phyloP scores from a whole-genome alignment of 1,140 invertebrate species.

The Rhopalosiphum maidis region DNA sequence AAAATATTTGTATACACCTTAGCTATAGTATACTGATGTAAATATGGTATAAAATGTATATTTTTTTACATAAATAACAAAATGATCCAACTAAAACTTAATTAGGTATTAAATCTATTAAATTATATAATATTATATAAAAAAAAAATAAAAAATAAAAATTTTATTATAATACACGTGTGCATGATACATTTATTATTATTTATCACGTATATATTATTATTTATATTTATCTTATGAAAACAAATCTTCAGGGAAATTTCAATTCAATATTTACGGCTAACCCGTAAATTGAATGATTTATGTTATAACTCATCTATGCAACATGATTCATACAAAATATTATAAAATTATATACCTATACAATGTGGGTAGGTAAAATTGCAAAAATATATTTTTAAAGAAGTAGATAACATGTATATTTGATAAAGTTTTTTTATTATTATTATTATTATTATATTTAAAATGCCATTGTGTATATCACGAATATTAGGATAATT shows the following conservation, averaged over 20 bases:
- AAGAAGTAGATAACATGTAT: neutral
- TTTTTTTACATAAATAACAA: neutral
- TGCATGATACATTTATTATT: neutral
- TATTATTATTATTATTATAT: neutral
- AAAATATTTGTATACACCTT: neutral
- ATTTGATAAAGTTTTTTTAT: neutral
- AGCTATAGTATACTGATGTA: neutral
- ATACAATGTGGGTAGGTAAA: neutral
- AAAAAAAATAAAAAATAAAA: too few relatives aligned
- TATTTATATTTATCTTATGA: neutral
- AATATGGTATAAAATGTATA: neutral
- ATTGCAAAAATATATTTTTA: neutral
- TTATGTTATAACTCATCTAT: neutral
- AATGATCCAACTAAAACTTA: neutral
- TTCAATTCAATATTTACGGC: neutral
- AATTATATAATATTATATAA: too few relatives aligned
- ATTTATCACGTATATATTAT: neutral
- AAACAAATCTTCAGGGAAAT: slow-evolving; percentile 15
- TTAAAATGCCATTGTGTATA: neutral
- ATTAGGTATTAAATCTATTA: too few relatives aligned
- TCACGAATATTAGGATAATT: neutral
- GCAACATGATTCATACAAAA: neutral
- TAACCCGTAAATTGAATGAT: neutral
- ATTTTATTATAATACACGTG: too few relatives aligned
- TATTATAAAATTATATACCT: neutral